Evolutionary conservation across 2,113 vertebrate species (phyloP), one percentile per base, ranked within the genome.

Genomic region (Nycticryphes semicollaris): DNA sequence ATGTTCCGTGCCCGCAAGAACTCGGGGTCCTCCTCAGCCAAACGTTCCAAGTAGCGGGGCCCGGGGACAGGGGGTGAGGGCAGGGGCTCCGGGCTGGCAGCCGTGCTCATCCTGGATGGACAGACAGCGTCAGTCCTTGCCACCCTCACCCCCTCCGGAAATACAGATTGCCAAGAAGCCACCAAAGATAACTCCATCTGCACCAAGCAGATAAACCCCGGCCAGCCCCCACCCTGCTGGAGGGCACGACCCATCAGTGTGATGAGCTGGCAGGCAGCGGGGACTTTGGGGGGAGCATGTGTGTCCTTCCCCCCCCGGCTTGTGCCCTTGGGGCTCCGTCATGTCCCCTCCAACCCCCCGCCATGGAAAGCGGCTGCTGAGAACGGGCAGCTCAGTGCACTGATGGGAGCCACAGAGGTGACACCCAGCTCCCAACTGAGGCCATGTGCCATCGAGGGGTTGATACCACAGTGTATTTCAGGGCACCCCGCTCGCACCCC

Each of bases 21-120:
- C 73, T 99, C 99, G 0, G 98, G 98, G 54, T 98, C 98, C 2
- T 98, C 98, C 76, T 99, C 98, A 0, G 98, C 63, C 72, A 27
- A 22, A 8, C 72, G 43, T 30, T 27, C 85, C 39, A n/a, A 0
- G 4, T 30, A 72, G 2, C 64, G 81, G 24, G 84, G 62, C 5
- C 7, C 23, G 10, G 97, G 97, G 7, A 4, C 23, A 9, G 97
- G 97, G 30, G 96, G 93, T 8, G 97, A 96, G 28, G 91, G 96
- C 50, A 96, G 51, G 6, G 94, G 98, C 90, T 98, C 98, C 1
- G 97, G 97, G 85, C 8, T 94, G 82, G 87, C 70, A 16, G 97
- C 97, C 9, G 82, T 79, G 60, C 98, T 98, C 98, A 98, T 98
- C 64, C 84, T 97, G 74, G 30, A 21, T 12, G 4, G 45, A 60